Conservation (phyloP, 2,113 vertebrate species). For the Columbina picui region DNA sequence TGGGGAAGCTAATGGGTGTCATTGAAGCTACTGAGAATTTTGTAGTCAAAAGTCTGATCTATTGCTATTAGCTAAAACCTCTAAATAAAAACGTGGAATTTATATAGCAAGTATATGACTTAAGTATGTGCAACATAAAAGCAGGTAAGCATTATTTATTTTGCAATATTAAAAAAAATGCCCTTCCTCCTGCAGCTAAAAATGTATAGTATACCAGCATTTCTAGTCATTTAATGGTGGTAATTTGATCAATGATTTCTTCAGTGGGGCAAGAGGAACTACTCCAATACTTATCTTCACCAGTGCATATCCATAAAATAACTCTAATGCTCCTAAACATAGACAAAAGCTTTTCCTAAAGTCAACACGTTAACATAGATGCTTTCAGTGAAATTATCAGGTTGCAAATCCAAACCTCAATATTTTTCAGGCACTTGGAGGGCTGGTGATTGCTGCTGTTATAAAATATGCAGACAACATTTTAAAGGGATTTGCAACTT, state of each 20-base stretch:
- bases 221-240: neutral
- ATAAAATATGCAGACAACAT: constrained; percentile 99
- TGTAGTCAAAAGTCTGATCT: neutral
- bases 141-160: neutral
- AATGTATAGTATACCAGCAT: neutral
- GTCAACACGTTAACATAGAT: neutral
- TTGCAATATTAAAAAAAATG: neutral
- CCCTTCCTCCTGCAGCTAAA: neutral
- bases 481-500: constrained; percentile 97
- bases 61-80: neutral
- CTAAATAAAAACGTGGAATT: neutral
- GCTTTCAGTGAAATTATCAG: neutral
- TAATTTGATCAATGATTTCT: neutral
- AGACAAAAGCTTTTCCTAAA: neutral
- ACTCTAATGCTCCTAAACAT: neutral
- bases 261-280: neutral
- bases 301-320: neutral
- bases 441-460: constrained; percentile 95
- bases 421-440: constrained; percentile 89
- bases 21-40: neutral
- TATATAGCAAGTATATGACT: neutral
- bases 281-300: neutral
- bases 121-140: neutral
- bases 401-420: neutral
- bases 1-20: neutral